Conservation (phyloP, 2,113 vertebrate species). For the Myrmecobius fasciatus region DNA sequence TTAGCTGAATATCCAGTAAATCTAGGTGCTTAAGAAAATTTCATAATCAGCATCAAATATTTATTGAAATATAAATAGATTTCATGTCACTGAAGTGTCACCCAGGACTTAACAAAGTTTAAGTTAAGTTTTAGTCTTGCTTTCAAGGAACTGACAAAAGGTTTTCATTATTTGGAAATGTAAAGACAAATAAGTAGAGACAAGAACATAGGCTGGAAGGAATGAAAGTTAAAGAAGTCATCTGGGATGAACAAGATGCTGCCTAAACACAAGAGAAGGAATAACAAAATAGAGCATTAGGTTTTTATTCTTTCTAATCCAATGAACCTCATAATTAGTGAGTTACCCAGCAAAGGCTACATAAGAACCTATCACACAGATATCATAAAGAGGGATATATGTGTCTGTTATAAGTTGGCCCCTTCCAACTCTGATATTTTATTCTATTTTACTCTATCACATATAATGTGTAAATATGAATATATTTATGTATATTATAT, state of each 20-base stretch:
- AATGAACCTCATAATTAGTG: not conserved
- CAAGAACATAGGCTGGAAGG: not conserved
- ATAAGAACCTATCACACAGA: not conserved
- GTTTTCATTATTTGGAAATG: constrained; percentile 4
- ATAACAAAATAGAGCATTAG: not conserved
- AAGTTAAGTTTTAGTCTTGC: not conserved
- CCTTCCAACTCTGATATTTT: not conserved
- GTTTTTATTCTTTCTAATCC: constrained; percentile 8
- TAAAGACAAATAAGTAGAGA: not conserved
- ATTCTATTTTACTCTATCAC: not conserved
- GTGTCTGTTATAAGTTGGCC: not conserved
- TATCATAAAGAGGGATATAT: not conserved
- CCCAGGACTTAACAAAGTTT: not conserved
- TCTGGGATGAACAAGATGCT: not conserved
- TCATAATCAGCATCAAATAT: not conserved
- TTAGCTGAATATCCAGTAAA: not conserved
- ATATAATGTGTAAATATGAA: not conserved
- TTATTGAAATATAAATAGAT: not conserved
- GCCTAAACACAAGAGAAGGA: not conserved
- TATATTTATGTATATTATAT: not conserved
- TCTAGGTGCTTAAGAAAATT: constrained; percentile 11
- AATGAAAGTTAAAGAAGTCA: not conserved
- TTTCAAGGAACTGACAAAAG: constrained; percentile 15
- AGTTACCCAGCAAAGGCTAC: not conserved
- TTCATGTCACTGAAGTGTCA: not conserved